Evolutionary conservation across 2,888 invertebrate genomes (phyloP).

Genomic region (Oeneis ivallda): DNA sequence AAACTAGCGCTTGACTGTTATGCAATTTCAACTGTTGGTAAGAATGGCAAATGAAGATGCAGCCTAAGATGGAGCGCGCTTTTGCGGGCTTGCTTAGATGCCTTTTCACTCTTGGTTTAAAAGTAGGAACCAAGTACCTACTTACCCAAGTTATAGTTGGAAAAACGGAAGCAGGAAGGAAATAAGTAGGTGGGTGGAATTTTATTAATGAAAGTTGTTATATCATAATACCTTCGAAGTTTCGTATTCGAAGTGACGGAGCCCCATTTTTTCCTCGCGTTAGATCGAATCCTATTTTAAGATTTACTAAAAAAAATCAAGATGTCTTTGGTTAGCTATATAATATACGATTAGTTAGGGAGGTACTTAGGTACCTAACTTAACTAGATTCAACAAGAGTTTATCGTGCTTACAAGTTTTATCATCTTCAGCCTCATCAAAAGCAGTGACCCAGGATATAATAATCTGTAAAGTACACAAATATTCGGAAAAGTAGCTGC

Average conservation of each 20-base stretch:
- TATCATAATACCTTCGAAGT: conserved; percentile 54
- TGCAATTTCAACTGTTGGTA: too few relatives aligned
- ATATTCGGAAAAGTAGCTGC: conserved; percentile 23
- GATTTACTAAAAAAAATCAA: conserved; percentile 55
- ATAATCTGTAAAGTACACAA: conserved; percentile 41
- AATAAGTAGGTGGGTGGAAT: background rate
- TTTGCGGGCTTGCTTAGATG: too few relatives aligned
- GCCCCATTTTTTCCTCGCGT: conserved; percentile 53
- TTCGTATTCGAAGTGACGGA: conserved; percentile 54
- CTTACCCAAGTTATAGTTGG: too few relatives aligned
- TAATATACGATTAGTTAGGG: too few relatives aligned
- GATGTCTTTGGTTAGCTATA: conserved; percentile 13
- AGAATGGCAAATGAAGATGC: too few relatives aligned
- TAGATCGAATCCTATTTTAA: conserved; percentile 65
- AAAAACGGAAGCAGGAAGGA: background rate
- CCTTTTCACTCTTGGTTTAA: too few relatives aligned
- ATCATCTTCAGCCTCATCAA: conserved; percentile 44
- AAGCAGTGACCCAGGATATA: conserved; percentile 41
- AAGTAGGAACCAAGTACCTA: too few relatives aligned
- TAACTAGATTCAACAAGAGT: background rate
- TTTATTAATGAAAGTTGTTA: background rate
- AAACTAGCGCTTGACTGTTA: too few relatives aligned
- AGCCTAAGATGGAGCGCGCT: too few relatives aligned
- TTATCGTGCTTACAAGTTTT: conserved; percentile 48
- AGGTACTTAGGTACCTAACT: background rate